phyloP scores from a whole-genome alignment of 2,888 invertebrate genomes.

The Chromoteleia sp. region DNA sequence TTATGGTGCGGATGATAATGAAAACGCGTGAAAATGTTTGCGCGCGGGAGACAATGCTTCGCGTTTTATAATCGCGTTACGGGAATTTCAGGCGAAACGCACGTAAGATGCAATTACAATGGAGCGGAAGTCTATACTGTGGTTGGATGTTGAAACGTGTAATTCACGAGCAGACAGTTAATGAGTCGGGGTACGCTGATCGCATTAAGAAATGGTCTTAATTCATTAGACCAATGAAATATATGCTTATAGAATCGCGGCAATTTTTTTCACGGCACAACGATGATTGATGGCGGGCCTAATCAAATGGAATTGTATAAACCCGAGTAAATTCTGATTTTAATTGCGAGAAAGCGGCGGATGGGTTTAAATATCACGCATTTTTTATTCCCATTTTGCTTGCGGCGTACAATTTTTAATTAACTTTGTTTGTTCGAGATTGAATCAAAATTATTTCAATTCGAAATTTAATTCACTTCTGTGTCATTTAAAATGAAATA shows the following conservation, averaged over 20 bases:
- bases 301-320: constrained; percentile 40
- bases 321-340: constrained; percentile 26
- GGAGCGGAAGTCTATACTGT: constrained; percentile 54
- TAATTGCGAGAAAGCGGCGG: constrained; percentile 29
- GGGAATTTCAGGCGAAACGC: constrained; percentile 36
- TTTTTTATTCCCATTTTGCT: too few relatives aligned
- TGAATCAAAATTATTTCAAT: too few relatives aligned
- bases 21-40: constrained; percentile 47
- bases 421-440: too few relatives aligned
- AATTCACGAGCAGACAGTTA: constrained; percentile 62
- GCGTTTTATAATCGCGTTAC: constrained; percentile 62
- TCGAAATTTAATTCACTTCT: too few relatives aligned
- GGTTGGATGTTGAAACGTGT: constrained; percentile 58
- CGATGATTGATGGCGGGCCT: constrained; percentile 35
- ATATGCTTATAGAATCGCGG: constrained; percentile 10
- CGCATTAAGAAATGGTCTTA: constrained; percentile 39
- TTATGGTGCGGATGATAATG: constrained; percentile 47
- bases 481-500: too few relatives aligned
- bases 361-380: constrained; percentile 4
- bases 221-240: constrained; percentile 43
- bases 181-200: constrained; percentile 55
- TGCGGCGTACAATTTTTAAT: too few relatives aligned
- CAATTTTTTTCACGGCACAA: constrained; percentile 15
- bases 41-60: constrained; percentile 27
- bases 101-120: constrained; percentile 61